Evolutionary conservation across 2,797 vertebrate genomes (phyloP).

Genomic region (Syngnathus rostellatus): DNA sequence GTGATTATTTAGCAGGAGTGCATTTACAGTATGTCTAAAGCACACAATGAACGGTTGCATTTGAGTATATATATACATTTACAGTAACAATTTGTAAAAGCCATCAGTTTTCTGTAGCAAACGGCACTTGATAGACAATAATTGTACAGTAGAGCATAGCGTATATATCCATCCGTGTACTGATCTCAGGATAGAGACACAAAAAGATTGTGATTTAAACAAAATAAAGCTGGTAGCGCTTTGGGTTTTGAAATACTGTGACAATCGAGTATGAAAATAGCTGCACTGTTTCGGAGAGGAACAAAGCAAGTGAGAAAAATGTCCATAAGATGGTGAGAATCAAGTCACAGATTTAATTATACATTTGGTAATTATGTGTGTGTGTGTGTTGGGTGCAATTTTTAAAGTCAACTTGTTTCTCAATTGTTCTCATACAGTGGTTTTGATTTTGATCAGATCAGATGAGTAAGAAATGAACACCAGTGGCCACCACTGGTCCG

Average conservation of each 20-base stretch:
- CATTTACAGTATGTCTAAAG: conserved; percentile 55
- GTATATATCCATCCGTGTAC: conserved; percentile 42
- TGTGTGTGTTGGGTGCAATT: not conserved
- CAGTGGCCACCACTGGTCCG: not conserved
- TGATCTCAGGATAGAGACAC: not conserved
- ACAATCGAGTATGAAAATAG: not conserved
- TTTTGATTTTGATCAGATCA: not conserved
- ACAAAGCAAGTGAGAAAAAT: not conserved
- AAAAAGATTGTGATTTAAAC: not conserved
- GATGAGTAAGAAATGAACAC: not conserved
- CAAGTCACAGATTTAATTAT: not conserved
- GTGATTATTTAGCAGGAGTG: conserved; percentile 36
- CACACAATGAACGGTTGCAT: conserved; percentile 33
- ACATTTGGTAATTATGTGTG: not conserved
- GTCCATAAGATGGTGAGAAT: not conserved
- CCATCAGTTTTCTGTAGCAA: conserved; percentile 53
- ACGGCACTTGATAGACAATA: conserved; percentile 62
- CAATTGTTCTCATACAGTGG: not conserved
- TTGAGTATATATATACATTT: conserved; percentile 70
- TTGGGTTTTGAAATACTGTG: not conserved
- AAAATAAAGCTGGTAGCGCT: not conserved
- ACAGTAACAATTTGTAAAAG: conserved; percentile 60
- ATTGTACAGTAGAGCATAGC: conserved; percentile 38
- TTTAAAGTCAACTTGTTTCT: not conserved
- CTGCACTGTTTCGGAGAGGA: not conserved